Percentiles rank a stretch among this genome's conserved stretches.
Conservation (phyloP, 2,113 vertebrate genomes). For the Oncorhynchus gorbuscha region DNA sequence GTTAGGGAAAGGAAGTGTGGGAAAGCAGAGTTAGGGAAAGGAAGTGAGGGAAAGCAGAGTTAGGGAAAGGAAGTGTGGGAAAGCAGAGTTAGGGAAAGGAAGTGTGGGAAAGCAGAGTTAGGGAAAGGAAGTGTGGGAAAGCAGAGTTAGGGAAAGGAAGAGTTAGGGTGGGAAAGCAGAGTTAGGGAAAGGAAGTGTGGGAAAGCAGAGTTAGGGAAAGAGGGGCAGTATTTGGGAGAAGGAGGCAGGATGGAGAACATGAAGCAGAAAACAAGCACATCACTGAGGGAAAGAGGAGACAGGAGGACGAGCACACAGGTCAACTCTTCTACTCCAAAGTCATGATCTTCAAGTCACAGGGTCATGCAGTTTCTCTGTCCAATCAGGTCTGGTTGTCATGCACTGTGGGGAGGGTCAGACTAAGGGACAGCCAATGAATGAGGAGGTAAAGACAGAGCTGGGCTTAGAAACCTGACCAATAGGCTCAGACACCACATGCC, state of each 20-base stretch:
- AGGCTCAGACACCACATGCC: constrained; percentile 32
- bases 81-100: constrained; percentile 1
- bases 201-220: constrained; percentile 5
- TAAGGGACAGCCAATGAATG: constrained; percentile 29
- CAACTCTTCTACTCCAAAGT: background rate
- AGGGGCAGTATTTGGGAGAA: constrained; percentile 10
- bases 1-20: background rate
- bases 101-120: no score
- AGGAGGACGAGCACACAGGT: background rate
- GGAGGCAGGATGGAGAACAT: constrained; percentile 7
- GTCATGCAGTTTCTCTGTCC: constrained; percentile 52
- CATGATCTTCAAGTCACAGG: background rate
- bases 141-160: constrained; percentile 6
- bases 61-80: no score
- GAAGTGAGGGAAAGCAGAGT: no score
- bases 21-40: constrained; percentile 1
- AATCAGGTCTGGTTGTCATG: constrained; percentile 59
- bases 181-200: background rate
- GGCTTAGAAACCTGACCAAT: background rate
- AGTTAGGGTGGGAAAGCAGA: background rate
- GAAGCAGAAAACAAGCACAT: constrained; percentile 4
- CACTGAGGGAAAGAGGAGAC: background rate
- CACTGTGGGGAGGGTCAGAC: constrained; percentile 33
- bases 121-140: no score
- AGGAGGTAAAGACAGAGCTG: constrained; percentile 4